Evolutionary conservation across 2,888 invertebrate species (phyloP).

Genomic region (Augochlorella aurata): DNA sequence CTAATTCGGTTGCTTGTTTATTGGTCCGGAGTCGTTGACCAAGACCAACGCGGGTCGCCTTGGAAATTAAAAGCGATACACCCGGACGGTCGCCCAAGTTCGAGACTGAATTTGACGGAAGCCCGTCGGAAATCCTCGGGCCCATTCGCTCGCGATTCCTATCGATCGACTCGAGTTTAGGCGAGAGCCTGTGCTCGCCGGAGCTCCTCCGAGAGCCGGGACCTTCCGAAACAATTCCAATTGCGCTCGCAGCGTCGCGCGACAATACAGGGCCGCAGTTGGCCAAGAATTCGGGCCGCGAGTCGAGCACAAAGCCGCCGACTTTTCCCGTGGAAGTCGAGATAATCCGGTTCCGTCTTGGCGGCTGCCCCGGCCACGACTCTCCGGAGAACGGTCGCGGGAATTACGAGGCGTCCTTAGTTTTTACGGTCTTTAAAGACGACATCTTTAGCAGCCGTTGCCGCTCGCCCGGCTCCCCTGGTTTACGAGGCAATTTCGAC

Average conservation of each 20-base stretch:
- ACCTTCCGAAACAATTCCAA: neutral
- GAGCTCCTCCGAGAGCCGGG: no score
- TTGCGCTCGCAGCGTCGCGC: neutral
- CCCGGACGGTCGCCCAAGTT: no score
- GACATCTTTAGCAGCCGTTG: constrained; percentile 50
- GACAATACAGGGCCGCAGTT: neutral
- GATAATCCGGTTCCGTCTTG: constrained; percentile 1
- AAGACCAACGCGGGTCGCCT: neutral
- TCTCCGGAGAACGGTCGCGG: constrained; percentile 2
- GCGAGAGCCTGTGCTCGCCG: neutral
- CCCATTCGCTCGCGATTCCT: neutral
- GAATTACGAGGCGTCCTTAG: constrained; percentile 48
- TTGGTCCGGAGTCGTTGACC: neutral
- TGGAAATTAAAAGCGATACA: neutral
- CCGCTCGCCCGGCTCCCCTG: constrained; percentile 23
- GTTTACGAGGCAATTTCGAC: constrained; percentile 52
- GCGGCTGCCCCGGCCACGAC: neutral
- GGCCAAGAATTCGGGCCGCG: neutral
- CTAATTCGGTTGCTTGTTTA: constrained; percentile 16
- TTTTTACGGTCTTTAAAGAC: constrained; percentile 55
- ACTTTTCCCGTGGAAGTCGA: neutral
- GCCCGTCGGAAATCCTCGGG: neutral
- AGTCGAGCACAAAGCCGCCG: neutral
- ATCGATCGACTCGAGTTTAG: neutral
- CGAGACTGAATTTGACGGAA: neutral